Evolutionary conservation across 2,797 vertebrate species (phyloP), one percentile per base, ranked within the genome.

Genomic region (Otolemur crassicaudatus): DNA sequence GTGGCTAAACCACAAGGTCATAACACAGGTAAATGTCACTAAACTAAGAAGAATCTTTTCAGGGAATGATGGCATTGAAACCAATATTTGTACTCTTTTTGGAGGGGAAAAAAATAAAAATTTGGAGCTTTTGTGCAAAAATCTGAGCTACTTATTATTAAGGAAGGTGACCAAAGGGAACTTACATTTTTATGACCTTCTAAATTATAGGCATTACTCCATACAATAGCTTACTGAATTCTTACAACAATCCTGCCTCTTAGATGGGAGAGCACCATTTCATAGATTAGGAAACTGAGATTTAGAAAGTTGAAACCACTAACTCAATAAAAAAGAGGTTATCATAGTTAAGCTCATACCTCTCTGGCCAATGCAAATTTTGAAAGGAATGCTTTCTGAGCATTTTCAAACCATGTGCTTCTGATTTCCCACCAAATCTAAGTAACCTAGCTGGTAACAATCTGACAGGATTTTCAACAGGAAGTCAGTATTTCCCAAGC

Each of bases 151-250:
- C 53, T 34, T 0, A 3, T 61, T 5, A 4, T 27, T 34, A 27
- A 22, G n/a, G 29, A 76, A 76, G 34, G 9, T 0, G 2, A 53
- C 11, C 29, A 12, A 19, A 70, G 19, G 20, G 23, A 63, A 29
- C 40, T n/a, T 11, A 7, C 2, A 4, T 43, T 20, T 94, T 80
- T 56, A 12, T 91, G 63, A 79, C 0, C 16, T 61, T 89, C 72
- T 40, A 5, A 22, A 29, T 46, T 34, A 3, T 5, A 16, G 27
- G 31, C 4, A 7, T 20, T 37, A 25, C 17, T 58, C 3, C 17
- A 0, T 13, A 1, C 1, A 16, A 0, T 2, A 23, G 20, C 7
- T 31, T 2, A 22, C 56, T 23, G 13, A 19, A 43, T 82, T 5
- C 20, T 7, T 27, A 16, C 2, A 37, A 34, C 5, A 43, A 0